These are phyloP conservation scores for Dipus sagitta DNA, from an alignment of 2,797 vertebrate genomes.

Conservation along the genomic window DNA sequence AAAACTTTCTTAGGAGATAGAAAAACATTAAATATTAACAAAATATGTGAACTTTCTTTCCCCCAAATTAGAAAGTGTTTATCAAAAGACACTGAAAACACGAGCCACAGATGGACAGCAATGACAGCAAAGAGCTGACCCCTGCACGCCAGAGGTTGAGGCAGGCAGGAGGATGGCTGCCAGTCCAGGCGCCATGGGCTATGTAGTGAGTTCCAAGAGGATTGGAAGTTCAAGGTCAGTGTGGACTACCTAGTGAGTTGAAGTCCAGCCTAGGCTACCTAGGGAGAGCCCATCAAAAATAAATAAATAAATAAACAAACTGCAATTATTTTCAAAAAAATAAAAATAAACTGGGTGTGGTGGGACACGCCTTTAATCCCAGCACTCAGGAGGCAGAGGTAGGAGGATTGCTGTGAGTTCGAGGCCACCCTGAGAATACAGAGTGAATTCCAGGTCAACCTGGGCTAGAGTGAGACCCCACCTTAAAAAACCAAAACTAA, in stretches of 20 bases:
- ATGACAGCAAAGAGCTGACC: neutral
- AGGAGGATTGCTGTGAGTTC: too few species aligned
- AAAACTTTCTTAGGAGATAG: conserved; percentile 8
- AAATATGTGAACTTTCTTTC: neutral
- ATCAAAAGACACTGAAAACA: neutral
- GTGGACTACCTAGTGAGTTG: too few species aligned
- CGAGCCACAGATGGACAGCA: neutral
- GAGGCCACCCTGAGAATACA: too few species aligned
- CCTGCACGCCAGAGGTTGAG: neutral
- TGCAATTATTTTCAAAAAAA: neutral
- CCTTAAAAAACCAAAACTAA: too few species aligned
- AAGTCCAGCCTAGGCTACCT: neutral
- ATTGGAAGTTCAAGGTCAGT: too few species aligned
- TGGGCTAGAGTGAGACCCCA: too few species aligned
- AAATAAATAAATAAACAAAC: too few species aligned
- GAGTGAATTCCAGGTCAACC: too few species aligned
- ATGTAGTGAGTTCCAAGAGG: neutral
- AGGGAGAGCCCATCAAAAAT: too few species aligned
- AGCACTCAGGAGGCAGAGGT: too few species aligned
- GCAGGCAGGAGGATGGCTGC: neutral
- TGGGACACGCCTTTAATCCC: too few species aligned
- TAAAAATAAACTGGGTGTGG: neutral
- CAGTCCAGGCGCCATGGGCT: neutral
- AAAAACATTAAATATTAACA: neutral
- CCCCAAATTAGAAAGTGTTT: neutral